A percentile compares a stretch with the other conserved stretches of the same genome.
Evolutionary conservation across 2,888 invertebrate species (phyloP).

Genomic region (Ophion obscuratus): DNA sequence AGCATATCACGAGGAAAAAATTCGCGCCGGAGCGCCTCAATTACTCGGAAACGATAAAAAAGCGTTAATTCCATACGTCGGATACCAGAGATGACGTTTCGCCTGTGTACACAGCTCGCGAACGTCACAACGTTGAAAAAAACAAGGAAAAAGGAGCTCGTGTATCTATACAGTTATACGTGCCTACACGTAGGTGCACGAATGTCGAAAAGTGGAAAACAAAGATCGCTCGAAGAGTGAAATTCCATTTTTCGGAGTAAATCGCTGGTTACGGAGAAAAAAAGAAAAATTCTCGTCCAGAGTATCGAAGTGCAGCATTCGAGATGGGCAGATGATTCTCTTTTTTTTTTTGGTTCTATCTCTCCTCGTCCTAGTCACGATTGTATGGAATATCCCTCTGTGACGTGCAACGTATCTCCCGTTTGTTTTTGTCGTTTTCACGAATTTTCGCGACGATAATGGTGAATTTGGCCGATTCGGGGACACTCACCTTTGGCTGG

Average conservation of each 20-base stretch:
- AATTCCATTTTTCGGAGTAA: slow-evolving; percentile 3
- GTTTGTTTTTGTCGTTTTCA: slow-evolving; percentile 42
- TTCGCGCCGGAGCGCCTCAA: background rate
- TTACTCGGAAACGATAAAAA: slow-evolving; percentile 9
- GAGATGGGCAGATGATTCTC: slow-evolving; percentile 26
- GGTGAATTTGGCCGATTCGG: background rate
- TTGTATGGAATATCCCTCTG: slow-evolving; percentile 39
- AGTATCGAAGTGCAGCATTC: slow-evolving; percentile 65
- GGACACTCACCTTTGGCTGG: slow-evolving; percentile 75
- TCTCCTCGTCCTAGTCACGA: slow-evolving; percentile 45
- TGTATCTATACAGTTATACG: background rate
- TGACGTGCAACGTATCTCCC: slow-evolving; percentile 28
- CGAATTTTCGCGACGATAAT: slow-evolving; percentile 37
- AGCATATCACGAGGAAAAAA: background rate
- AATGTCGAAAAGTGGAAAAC: slow-evolving; percentile 25
- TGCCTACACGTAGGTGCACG: background rate
- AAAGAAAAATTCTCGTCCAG: slow-evolving; percentile 10
- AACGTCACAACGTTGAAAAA: slow-evolving; percentile 14
- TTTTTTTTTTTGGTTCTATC: slow-evolving; percentile 19
- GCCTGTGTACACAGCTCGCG: slow-evolving; percentile 30
- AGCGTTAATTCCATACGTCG: slow-evolving; percentile 68
- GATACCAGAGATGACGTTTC: slow-evolving; percentile 66
- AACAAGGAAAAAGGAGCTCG: slow-evolving; percentile 6
- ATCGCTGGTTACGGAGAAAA: slow-evolving; percentile 1
- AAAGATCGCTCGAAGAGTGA: background rate